Base-by-base conservation (phyloP, 2,888 invertebrate genomes). In the Monochamus alternatus region DNA sequence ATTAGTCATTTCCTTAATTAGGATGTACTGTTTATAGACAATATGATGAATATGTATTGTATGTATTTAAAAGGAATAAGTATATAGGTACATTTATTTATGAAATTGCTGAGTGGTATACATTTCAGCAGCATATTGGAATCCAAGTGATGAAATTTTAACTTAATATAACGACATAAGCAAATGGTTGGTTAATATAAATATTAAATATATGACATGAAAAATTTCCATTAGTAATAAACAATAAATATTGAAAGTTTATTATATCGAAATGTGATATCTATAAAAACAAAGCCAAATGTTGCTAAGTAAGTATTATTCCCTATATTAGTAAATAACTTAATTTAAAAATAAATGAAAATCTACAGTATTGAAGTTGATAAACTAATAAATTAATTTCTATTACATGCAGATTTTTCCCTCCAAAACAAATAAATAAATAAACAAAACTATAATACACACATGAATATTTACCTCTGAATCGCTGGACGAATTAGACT, bases 401-500 rank as follows among this genome's bases (percentile, higher is more conserved):
- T 22, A 22, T 22, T 22, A 22, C 22, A 22, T 22, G 22, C 22
- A 22, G 22, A 22, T 22, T 43, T 64, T 68, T 68, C 68, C 68
- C 68, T 68, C 68, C 58, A 58, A 58, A 38, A 38, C 32, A 5
- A 51, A 52, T 31, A 30, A 9, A 30, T 31, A 3, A 43, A 31
- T 30, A 10, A 43, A 47, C 22, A 65, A 64, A 44, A 30, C 2
- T 30, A 79, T 22, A 22, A 22, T 22, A 22, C 22, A 22, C 22
- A 22, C 22, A 22, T 1, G 22, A 22, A 22, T 22, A 22, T 22
- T 85, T 85, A 89, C 90, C 83, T 93, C 93, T 81, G 91, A 91
- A 67, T 90, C 90, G 75, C 90, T 91, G 1, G 92, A 91, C 3
- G 91, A 90, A 79, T 85, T 67, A 3, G 69, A 74, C 22, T 75